These are phyloP conservation scores for Periphyllus acericola DNA, from an alignment of 2,888 invertebrate species.

Conservation along the genomic window DNA sequence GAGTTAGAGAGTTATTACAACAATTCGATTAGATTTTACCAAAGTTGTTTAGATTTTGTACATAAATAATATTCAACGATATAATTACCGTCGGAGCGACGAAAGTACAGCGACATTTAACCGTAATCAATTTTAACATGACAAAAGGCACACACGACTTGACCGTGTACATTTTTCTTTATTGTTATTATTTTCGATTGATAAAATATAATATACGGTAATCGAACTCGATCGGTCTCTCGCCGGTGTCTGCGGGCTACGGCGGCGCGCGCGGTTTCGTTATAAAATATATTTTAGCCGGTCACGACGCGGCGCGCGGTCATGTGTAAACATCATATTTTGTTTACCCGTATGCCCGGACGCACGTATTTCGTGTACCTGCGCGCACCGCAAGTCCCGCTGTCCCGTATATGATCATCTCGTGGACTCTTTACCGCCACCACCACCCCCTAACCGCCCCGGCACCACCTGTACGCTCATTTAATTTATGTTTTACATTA, in stretches of 20 bases:
- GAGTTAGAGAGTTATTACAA: too few relatives aligned
- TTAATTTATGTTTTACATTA: too few relatives aligned
- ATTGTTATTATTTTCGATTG: conserved; percentile 1
- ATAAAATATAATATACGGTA: conserved; percentile 24
- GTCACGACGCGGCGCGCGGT: conserved; percentile 43
- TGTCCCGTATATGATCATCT: too few relatives aligned
- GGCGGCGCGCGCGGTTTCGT: conserved; percentile 10
- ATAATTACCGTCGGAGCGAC: too few relatives aligned
- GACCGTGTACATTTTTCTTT: not conserved
- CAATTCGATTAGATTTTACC: too few relatives aligned
- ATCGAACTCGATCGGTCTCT: conserved; percentile 26
- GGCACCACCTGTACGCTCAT: too few relatives aligned
- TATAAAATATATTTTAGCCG: conserved; percentile 44
- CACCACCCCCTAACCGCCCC: not conserved
- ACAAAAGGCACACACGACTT: not conserved
- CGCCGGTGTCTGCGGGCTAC: not conserved
- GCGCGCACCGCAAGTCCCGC: too few relatives aligned
- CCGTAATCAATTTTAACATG: not conserved
- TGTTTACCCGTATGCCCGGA: not conserved
- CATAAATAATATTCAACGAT: too few relatives aligned
- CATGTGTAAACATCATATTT: conserved; percentile 28
- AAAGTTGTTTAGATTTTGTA: too few relatives aligned
- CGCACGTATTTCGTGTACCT: conserved; percentile 17
- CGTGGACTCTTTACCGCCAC: not conserved
- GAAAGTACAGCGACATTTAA: not conserved